These are phyloP conservation scores for Polyommatus icarus DNA, from an alignment of 2,888 invertebrate species.

Conservation along the genomic window DNA sequence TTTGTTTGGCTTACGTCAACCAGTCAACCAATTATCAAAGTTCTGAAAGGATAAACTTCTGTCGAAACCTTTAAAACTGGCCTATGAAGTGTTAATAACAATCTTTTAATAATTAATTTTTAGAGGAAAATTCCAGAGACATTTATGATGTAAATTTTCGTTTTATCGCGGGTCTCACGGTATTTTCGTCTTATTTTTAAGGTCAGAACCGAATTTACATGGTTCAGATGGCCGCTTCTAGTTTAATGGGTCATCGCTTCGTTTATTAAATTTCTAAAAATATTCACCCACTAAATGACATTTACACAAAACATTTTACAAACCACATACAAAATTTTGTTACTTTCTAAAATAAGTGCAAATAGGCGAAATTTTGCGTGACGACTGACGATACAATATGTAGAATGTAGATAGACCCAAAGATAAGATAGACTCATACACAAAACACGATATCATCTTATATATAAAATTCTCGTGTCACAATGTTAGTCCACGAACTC, in stretches of 20 bases:
- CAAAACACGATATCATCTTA: too few relatives aligned
- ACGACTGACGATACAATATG: too few relatives aligned
- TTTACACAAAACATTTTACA: slow-evolving; percentile 2
- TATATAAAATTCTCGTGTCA: too few relatives aligned
- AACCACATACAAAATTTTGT: too few relatives aligned
- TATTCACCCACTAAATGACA: neutral
- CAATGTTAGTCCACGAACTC: too few relatives aligned
- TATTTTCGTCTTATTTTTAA: slow-evolving; percentile 33
- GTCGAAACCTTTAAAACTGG: neutral
- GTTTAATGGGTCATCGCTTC: slow-evolving; percentile 49
- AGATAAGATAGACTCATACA: too few relatives aligned
- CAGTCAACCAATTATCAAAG: too few relatives aligned
- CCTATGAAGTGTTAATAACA: neutral
- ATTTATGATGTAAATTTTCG: neutral
- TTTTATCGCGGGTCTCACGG: neutral
- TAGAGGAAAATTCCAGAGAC: neutral
- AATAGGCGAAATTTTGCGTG: too few relatives aligned
- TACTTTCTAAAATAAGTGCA: too few relatives aligned
- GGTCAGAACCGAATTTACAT: slow-evolving; percentile 54
- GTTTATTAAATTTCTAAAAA: slow-evolving; percentile 33
- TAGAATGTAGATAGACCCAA: too few relatives aligned
- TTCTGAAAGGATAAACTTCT: too few relatives aligned
- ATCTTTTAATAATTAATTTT: neutral
- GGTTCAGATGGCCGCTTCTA: slow-evolving; percentile 51
- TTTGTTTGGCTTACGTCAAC: too few relatives aligned